Evolutionary conservation across 2,113 vertebrate genomes (phyloP).

Genomic region (Psilopsiagon aymara): DNA sequence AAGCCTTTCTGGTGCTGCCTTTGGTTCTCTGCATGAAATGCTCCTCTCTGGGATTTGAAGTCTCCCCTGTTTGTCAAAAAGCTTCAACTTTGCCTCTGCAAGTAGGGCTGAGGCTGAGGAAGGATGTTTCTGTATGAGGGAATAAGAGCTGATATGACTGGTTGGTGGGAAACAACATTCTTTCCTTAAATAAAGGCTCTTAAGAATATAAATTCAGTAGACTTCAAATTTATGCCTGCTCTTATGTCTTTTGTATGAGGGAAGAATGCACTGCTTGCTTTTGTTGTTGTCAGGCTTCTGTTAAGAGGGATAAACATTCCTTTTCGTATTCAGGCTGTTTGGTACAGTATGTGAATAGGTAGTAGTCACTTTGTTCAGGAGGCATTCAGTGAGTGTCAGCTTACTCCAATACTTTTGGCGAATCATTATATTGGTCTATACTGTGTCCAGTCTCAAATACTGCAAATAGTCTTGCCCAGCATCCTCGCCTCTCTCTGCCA

Average conservation of each 20-base stretch:
- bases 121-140: background rate
- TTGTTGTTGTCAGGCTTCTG: background rate
- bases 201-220: background rate
- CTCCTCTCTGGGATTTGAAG: accelerated
- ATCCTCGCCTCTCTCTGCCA: background rate
- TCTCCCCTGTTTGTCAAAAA: background rate
- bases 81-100: background rate
- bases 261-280: background rate
- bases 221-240: background rate
- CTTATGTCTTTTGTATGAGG: background rate
- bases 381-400: background rate
- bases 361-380: background rate
- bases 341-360: background rate
- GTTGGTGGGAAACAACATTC: background rate
- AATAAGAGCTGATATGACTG: background rate
- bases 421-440: accelerated
- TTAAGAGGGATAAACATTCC: background rate
- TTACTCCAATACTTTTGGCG: background rate
- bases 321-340: background rate
- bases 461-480: background rate
- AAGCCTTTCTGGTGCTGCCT: background rate
- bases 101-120: background rate
- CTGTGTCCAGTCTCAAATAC: background rate
- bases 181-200: background rate
- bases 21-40: accelerated